Evolutionary conservation across 2,888 invertebrate genomes (phyloP).

Genomic region (Trilocha varians): DNA sequence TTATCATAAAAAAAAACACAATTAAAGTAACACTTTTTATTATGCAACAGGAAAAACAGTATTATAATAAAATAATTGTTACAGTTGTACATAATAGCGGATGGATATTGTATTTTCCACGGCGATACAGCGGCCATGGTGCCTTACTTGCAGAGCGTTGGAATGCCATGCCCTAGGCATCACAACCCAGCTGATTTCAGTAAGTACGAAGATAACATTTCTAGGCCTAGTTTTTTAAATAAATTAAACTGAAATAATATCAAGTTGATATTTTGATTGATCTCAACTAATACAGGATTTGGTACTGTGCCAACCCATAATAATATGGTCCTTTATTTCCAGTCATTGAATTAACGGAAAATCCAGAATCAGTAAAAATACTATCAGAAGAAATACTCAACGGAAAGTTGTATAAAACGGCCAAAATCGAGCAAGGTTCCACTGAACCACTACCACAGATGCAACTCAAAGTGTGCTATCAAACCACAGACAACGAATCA

Average conservation of each 20-base stretch:
- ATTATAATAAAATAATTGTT: conserved; percentile 15
- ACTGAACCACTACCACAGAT: conserved; percentile 36
- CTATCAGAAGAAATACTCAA: conserved; percentile 73
- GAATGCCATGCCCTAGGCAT: conserved; percentile 75
- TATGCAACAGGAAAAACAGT: too few relatives aligned
- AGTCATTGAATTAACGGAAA: conserved; percentile 79
- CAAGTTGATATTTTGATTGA: too few relatives aligned
- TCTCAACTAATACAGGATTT: conserved; percentile 4
- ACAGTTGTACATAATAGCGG: conserved; percentile 76
- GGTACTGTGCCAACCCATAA: conserved; percentile 1
- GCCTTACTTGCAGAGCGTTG: conserved; percentile 69
- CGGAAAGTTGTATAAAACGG: conserved; percentile 66
- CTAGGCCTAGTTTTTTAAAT: too few relatives aligned
- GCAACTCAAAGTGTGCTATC: conserved; percentile 54
- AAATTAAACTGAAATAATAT: too few relatives aligned
- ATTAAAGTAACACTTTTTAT: too few relatives aligned
- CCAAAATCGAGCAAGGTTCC: conserved; percentile 32
- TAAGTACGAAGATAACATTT: conserved; percentile 56
- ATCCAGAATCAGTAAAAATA: conserved; percentile 55
- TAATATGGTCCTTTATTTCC: conserved; percentile 22
- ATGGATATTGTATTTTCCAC: conserved; percentile 77
- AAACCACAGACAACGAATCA: conserved; percentile 39
- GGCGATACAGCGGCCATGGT: conserved; percentile 76
- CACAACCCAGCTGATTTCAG: conserved; percentile 82
- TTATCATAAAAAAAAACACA: too few relatives aligned